Evolutionary conservation across 1,140 invertebrate genomes (phyloP).

Genomic region (Bombus sylvicola): DNA sequence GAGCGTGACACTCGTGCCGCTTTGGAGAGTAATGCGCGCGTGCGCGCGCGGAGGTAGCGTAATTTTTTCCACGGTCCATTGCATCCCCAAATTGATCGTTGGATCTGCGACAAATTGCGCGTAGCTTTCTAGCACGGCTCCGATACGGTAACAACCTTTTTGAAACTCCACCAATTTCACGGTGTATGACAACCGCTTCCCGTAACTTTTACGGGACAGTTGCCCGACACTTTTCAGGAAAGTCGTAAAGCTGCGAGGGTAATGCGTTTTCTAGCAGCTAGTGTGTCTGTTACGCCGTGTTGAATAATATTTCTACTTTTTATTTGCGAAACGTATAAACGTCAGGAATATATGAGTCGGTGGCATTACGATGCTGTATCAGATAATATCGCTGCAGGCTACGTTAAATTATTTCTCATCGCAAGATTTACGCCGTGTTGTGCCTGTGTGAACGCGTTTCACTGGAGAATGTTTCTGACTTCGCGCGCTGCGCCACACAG

Average conservation of each 20-base stretch:
- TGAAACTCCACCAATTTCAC: constrained; percentile 59
- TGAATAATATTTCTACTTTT: constrained; percentile 61
- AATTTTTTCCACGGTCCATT: constrained; percentile 42
- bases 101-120: constrained; percentile 46
- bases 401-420: constrained; percentile 60
- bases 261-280: constrained; percentile 48
- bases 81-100: constrained; percentile 43
- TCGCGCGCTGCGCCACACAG: no score
- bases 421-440: constrained; percentile 28
- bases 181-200: constrained; percentile 64
- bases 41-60: neutral
- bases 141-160: constrained; percentile 54
- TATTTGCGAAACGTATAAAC: constrained; percentile 59
- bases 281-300: constrained; percentile 32
- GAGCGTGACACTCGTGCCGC: neutral
- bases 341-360: constrained; percentile 33
- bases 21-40: neutral
- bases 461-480: neutral
- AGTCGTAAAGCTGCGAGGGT: constrained; percentile 63
- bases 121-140: constrained; percentile 9
- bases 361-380: constrained; percentile 35
- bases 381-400: constrained; percentile 49
- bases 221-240: constrained; percentile 61
- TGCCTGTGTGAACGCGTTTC: neutral
- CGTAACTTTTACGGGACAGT: constrained; percentile 66